phyloP scores from a whole-genome alignment of 1,140 invertebrate genomes.

The Apolygus lucorum region DNA sequence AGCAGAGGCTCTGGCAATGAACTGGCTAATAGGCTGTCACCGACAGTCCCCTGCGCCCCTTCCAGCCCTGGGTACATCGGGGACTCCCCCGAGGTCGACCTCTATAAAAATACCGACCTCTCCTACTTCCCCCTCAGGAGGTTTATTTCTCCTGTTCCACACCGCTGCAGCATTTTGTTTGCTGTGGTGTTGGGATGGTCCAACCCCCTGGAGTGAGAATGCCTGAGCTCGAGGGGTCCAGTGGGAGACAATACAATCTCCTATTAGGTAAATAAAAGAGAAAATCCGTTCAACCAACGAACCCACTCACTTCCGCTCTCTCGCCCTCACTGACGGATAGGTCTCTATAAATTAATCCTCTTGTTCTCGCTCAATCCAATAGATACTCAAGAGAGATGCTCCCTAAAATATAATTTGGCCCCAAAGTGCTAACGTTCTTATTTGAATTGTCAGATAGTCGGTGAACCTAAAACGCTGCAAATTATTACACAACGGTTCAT shows the following conservation, averaged over 20 bases:
- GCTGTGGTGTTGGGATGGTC: too few relatives aligned
- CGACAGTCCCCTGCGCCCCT: not conserved
- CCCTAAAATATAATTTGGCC: too few relatives aligned
- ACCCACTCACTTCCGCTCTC: too few relatives aligned
- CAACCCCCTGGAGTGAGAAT: not conserved
- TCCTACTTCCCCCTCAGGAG: not conserved
- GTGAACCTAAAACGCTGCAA: too few relatives aligned
- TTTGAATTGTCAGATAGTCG: too few relatives aligned
- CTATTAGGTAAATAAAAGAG: constrained; percentile 17
- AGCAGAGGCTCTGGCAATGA: constrained; percentile 3
- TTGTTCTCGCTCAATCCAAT: too few relatives aligned
- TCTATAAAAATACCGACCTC: constrained; percentile 2
- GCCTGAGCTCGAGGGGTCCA: not conserved
- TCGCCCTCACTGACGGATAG: too few relatives aligned
- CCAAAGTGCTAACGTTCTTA: too few relatives aligned
- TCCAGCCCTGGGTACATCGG: not conserved
- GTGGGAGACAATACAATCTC: not conserved
- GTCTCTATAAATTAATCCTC: too few relatives aligned
- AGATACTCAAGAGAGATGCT: too few relatives aligned
- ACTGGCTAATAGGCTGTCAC: constrained; percentile 16
- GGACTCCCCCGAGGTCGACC: not conserved
- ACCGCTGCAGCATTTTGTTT: constrained; percentile 2
- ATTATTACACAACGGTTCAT: too few relatives aligned
- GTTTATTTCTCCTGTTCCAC: not conserved
- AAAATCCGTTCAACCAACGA: not conserved